Conservation (phyloP, 2,888 invertebrate species). For the Lasioglossum pauxillum region DNA sequence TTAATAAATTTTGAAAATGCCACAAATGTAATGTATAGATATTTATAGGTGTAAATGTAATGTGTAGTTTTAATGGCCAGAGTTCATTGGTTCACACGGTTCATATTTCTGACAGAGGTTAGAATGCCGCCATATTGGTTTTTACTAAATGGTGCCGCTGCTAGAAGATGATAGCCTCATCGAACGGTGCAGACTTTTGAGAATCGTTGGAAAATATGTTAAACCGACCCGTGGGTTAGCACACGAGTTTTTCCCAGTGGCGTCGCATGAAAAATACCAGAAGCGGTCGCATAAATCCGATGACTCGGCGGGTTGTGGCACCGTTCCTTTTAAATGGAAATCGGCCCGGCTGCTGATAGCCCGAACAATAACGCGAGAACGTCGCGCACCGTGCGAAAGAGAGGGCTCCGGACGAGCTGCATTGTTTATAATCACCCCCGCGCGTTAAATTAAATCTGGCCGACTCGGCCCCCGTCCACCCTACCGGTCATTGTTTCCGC, state of each 20-base stretch:
- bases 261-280: background rate
- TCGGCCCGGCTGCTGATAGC: constrained; percentile 44
- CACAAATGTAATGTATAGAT: too few relatives aligned
- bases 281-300: constrained; percentile 42
- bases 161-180: too few relatives aligned
- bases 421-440: constrained; percentile 71
- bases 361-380: constrained; percentile 31
- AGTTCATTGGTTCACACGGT: too few relatives aligned
- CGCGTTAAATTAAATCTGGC: constrained; percentile 66
- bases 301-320: constrained; percentile 35
- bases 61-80: too few relatives aligned
- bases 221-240: background rate
- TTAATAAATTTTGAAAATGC: too few relatives aligned
- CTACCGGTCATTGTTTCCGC: constrained; percentile 48
- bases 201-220: background rate
- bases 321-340: constrained; percentile 62
- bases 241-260: background rate
- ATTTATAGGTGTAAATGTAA: too few relatives aligned
- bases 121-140: too few relatives aligned
- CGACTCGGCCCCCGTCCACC: constrained; percentile 4
- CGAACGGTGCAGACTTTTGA: too few relatives aligned
- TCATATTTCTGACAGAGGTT: too few relatives aligned
- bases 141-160: too few relatives aligned
- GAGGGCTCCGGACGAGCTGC: constrained; percentile 43
- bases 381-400: background rate